phyloP scores from a whole-genome alignment of 2,888 invertebrate species.

The Rotaria magnacalcarata region DNA sequence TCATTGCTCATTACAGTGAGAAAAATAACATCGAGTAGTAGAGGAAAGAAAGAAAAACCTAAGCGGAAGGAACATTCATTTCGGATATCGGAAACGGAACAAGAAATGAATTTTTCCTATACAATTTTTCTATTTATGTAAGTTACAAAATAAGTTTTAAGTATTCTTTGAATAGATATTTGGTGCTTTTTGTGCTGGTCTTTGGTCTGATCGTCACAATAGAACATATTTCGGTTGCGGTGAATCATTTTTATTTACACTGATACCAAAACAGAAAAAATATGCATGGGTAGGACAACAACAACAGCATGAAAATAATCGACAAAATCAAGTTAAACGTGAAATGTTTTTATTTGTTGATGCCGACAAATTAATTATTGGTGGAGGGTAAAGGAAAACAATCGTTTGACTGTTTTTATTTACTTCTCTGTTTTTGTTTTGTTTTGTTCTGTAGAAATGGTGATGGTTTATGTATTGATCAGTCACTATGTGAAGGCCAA shows the following conservation, averaged over 20 bases:
- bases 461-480: conserved; percentile 39
- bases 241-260: conserved; percentile 87
- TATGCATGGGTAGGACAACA: conserved; percentile 41
- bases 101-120: not conserved
- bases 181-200: conserved; percentile 88
- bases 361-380: conserved; percentile 39
- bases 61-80: not conserved
- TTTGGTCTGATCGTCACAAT: conserved; percentile 75
- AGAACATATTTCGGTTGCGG: conserved; percentile 93
- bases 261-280: conserved; percentile 69
- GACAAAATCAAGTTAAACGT: not conserved
- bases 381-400: conserved; percentile 42
- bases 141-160: not conserved
- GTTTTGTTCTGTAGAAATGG: not conserved
- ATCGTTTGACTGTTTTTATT: not conserved
- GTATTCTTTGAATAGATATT: conserved; percentile 69
- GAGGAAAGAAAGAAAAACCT: not conserved
- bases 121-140: not conserved
- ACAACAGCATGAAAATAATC: not conserved
- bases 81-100: not conserved
- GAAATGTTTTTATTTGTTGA: conserved; percentile 45
- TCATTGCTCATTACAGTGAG: not conserved
- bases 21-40: not conserved
- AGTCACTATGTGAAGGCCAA: conserved; percentile 38
- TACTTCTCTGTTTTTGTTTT: not conserved